Evolutionary conservation across 1,140 invertebrate species (phyloP), one percentile per base, ranked within the genome.

Genomic region (Neuroterus valhalla): DNA sequence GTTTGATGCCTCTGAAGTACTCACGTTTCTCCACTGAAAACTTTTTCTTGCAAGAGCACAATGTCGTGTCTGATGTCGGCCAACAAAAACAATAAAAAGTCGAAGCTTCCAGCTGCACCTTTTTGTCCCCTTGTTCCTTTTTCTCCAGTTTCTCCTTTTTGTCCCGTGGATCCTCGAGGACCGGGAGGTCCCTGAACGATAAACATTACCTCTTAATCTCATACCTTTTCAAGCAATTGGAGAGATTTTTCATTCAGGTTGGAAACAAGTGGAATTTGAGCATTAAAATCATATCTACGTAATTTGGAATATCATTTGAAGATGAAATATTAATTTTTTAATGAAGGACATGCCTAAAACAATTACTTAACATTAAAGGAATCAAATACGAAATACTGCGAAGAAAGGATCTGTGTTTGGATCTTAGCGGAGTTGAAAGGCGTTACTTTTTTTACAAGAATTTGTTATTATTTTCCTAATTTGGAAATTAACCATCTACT

Each of bases 61-160:
- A 94, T 91, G 81, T 93, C 93, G 79, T 93, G 91, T 71, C 91
- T 87, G 1, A 94, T 82, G 81, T 94, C 93, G 3, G 93, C 93
- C 38, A 94, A 79, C 70, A 94, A 82, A 3, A 94, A 86, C 44
- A 93, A 85, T 76, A 94, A 87, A 55, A 93, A 91, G 79, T 94
- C 93, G 50, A 93, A 87, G 14, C 91, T 92, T 2, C 92, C 92
- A 74, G 90, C 89, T 10, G 92, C 91, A 0, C 93, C 93, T 74
- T 92, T 91, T 11, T 90, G 85, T 0, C 93, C 93, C 38, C 90
- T 83, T 0, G 89, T 87, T 0, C 93, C 93, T 48, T 89, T 83
- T 0, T 91, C 86, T 3, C 93, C 93, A 44, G 81, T 84, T 38
- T 91, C 89, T 2, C 93, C 93, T 85, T 92, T 92, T 2, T 89